Evolutionary conservation across 2,888 invertebrate genomes (phyloP).

Genomic region (Hipparchia sbordonii): DNA sequence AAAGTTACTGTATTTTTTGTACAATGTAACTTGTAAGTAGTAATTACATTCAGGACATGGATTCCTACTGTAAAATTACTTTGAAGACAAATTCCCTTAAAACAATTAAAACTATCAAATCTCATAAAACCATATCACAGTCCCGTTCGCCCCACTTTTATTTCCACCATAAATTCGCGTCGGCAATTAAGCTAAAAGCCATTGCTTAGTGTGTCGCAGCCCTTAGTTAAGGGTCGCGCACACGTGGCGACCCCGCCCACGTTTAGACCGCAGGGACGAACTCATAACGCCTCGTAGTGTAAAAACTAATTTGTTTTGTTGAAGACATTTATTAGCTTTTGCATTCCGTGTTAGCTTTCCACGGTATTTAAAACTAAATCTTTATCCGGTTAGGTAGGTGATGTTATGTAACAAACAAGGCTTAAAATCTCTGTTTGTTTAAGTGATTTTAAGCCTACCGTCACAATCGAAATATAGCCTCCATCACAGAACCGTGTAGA

Average conservation of each 20-base stretch:
- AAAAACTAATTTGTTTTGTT: conserved; percentile 30
- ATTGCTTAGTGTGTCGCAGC: conserved; percentile 64
- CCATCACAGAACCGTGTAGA: no score
- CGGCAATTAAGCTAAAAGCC: conserved; percentile 62
- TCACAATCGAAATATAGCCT: no score
- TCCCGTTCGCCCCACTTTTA: conserved; percentile 42
- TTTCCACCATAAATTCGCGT: conserved; percentile 58
- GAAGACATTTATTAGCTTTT: conserved; percentile 20
- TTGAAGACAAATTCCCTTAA: background rate
- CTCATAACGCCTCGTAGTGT: conserved; percentile 23
- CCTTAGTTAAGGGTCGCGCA: conserved; percentile 74
- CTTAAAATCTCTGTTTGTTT: no score
- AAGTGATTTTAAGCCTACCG: no score
- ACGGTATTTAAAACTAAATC: background rate
- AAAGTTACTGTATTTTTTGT: no score
- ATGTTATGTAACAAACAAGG: no score
- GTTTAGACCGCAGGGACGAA: conserved; percentile 33
- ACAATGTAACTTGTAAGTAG: no score
- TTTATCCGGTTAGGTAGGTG: no score
- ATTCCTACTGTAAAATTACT: background rate
- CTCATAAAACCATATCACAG: conserved; percentile 28
- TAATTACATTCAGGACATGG: no score
- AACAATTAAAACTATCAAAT: conserved; percentile 17
- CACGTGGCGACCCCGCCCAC: conserved; percentile 53
- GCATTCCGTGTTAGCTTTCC: background rate